phyloP scores from a whole-genome alignment of 2,888 invertebrate genomes.

The Meta bourneti region DNA sequence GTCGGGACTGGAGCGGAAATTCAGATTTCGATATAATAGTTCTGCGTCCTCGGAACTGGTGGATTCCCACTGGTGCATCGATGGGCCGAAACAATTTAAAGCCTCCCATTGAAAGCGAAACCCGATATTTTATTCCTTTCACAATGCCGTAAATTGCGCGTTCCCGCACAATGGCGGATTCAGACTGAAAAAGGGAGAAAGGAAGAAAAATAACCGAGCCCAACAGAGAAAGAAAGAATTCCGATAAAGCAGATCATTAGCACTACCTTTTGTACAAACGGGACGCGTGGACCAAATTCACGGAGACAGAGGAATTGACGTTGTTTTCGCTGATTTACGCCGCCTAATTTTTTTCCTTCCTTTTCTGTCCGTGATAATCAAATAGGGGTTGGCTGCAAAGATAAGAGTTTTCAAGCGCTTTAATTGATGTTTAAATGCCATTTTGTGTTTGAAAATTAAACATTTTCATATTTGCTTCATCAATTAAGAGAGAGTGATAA shows the following conservation, averaged over 20 bases:
- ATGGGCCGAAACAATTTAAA: conserved; percentile 56
- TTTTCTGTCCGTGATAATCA: background rate
- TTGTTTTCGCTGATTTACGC: conserved; percentile 59
- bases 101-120: conserved; percentile 47
- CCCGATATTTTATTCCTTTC: conserved; percentile 69
- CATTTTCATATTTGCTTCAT: background rate
- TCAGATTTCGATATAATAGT: background rate
- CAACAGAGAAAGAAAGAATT: conserved; percentile 53
- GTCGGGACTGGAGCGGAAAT: background rate
- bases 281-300: conserved; percentile 61
- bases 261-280: conserved; percentile 67
- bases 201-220: background rate
- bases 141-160: conserved; percentile 69
- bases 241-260: conserved; percentile 73
- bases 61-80: background rate
- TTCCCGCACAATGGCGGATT: conserved; percentile 53
- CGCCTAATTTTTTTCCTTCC: conserved; percentile 8
- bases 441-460: background rate
- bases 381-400: conserved; percentile 40
- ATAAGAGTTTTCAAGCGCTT: conserved; percentile 17
- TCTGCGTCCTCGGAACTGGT: background rate
- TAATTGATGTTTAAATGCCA: background rate
- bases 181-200: conserved; percentile 39
- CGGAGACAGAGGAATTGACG: conserved; percentile 50
- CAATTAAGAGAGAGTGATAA: background rate